Evolutionary conservation across 2,113 vertebrate species (phyloP), one percentile per base, ranked within the genome.

Genomic region (Menura novaehollandiae): DNA sequence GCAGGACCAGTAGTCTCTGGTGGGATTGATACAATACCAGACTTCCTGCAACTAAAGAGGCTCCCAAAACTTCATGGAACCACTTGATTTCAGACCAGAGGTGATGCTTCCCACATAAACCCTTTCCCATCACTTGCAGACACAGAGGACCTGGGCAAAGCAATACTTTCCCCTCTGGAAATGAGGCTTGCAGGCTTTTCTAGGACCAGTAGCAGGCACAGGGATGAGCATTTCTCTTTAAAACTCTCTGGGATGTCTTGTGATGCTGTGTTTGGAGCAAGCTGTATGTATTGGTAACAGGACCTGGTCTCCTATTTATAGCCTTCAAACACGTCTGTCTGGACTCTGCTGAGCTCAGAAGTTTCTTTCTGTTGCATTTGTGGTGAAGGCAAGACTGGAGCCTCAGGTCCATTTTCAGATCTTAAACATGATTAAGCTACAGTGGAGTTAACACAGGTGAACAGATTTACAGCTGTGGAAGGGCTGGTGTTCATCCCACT

Each of bases 211-310:
- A 23, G n/a, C 23, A 71, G 37, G 41, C n/a, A 67, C 3, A 1
- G 41, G n/a, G 51, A 78, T 7, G 41, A 28, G 20, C 2, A 66
- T 59, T 86, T 69, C 32, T 59, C 27, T 85, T 87, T 47, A 49
- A 67, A 68, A 49, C 21, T 37, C 62, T 53, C 56, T 41, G 44
- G 41, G 58, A 5, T 28, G 53, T 27, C 55, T 35, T 49, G 32
- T 30, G 55, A 53, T 24, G 51, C 17, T 44, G 4, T 37, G 8
- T 49, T 91, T 52, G 60, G 64, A 60, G 22, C 3, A 35, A 49
- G n/a, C 11, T 3, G 4, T 3, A 1, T 44, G 11, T 8, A 32
- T 2, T 13, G 0, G 28, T 64, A 72, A 71, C 14, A 56, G 9
- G 58, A 26, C 8, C 59, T 35, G 11, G 12, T 19, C 37, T 81